Conservation (phyloP, 2,888 invertebrate genomes). For the Sturmia bella region DNA sequence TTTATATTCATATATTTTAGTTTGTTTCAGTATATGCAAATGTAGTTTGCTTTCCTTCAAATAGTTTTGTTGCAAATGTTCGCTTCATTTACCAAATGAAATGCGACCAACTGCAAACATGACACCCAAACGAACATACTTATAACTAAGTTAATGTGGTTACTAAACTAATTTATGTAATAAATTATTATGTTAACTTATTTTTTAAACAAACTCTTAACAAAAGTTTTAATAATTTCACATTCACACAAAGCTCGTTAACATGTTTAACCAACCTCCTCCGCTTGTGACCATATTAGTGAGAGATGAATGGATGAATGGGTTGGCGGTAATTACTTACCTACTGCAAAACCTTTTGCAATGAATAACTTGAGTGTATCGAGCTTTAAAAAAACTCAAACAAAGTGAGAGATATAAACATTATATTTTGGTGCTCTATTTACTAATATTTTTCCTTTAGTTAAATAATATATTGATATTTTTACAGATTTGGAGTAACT, state of each 20-base stretch:
- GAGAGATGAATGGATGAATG: neutral
- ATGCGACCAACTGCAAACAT: neutral
- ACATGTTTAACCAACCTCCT: neutral
- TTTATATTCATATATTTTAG: no score
- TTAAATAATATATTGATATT: no score
- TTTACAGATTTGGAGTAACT: no score
- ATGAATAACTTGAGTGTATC: slow-evolving; percentile 10
- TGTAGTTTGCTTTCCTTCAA: slow-evolving; percentile 12
- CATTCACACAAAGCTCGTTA: neutral
- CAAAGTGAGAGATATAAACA: no score
- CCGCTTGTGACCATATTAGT: neutral
- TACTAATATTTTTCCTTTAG: no score
- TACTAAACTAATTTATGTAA: slow-evolving; percentile 63
- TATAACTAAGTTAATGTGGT: slow-evolving; percentile 42
- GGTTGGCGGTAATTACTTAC: neutral
- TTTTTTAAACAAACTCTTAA: slow-evolving; percentile 29
- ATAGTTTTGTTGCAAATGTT: slow-evolving; percentile 44
- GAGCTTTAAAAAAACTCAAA: neutral
- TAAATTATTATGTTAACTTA: slow-evolving; percentile 66
- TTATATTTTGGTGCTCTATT: no score
- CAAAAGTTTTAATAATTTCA: neutral
- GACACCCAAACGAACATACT: neutral
- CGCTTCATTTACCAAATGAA: slow-evolving; percentile 44
- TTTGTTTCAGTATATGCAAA: slow-evolving; percentile 41
- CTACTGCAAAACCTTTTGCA: neutral